Percentiles rank a stretch among this genome's conserved stretches.
phyloP scores from a whole-genome alignment of 2,888 invertebrate genomes.

The Ornithoptera alexandrae region DNA sequence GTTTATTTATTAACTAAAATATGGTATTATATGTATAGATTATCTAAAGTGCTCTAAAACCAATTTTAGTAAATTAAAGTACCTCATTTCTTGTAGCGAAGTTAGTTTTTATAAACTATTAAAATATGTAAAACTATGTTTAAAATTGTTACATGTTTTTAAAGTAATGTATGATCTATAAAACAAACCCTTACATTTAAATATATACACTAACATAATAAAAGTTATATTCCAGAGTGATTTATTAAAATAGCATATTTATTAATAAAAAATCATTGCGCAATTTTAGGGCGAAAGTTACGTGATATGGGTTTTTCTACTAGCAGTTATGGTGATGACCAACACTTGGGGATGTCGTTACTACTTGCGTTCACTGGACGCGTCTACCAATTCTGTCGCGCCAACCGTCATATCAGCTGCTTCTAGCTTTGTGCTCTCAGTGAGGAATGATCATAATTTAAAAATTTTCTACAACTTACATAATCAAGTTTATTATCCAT shows the following conservation, averaged over 20 bases:
- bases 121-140: too few relatives aligned
- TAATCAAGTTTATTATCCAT: too few relatives aligned
- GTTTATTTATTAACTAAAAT: too few relatives aligned
- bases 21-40: neutral
- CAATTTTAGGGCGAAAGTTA: slow-evolving; percentile 61
- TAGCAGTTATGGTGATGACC: slow-evolving; percentile 77
- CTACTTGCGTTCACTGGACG: slow-evolving; percentile 82
- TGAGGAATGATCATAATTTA: slow-evolving; percentile 50
- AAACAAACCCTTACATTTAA: too few relatives aligned
- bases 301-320: slow-evolving; percentile 52
- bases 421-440: slow-evolving; percentile 83
- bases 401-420: slow-evolving; percentile 83
- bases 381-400: slow-evolving; percentile 79
- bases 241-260: neutral
- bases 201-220: neutral
- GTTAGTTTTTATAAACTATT: neutral
- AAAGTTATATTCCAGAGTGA: neutral
- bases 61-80: neutral
- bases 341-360: slow-evolving; percentile 82
- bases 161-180: too few relatives aligned
- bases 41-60: neutral
- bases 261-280: neutral
- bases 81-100: too few relatives aligned
- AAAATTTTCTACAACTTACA: neutral
- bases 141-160: too few relatives aligned